Evolutionary conservation across 2,797 vertebrate species (phyloP).

Genomic region (Helicolenus hilgendorfi): DNA sequence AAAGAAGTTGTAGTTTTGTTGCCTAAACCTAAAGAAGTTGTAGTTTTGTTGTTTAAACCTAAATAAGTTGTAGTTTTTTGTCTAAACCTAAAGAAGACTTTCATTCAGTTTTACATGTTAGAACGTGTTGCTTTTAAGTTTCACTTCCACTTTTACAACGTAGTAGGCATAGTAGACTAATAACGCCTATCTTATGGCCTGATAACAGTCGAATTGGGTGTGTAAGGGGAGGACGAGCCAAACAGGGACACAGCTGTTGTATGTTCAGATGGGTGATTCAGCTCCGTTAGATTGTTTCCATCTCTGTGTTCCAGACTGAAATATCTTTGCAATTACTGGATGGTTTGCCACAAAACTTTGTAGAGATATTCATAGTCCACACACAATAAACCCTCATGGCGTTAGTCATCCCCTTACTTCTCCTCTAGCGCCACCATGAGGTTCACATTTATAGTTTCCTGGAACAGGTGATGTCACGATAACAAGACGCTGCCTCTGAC

Average conservation of each 20-base stretch:
- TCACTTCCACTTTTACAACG: too few species aligned
- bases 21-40: too few species aligned
- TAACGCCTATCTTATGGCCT: too few species aligned
- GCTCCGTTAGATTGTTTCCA: neutral
- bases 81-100: too few species aligned
- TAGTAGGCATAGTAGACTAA: too few species aligned
- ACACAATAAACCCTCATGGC: neutral
- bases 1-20: too few species aligned
- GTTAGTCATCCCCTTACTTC: neutral
- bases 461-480: neutral
- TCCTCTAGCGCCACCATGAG: neutral
- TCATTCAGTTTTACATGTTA: too few species aligned
- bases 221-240: neutral
- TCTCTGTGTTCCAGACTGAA: neutral
- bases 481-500: neutral
- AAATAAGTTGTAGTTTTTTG: too few species aligned
- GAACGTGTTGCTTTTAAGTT: too few species aligned
- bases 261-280: slow-evolving; percentile 25
- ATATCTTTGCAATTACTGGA: neutral
- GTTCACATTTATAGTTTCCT: neutral
- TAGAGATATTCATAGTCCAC: neutral
- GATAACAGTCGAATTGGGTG: neutral
- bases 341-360: neutral
- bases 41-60: too few species aligned
- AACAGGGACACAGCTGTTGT: neutral